Percentiles rank a stretch among this genome's conserved stretches.
Evolutionary conservation across 2,888 invertebrate genomes (phyloP).

Genomic region (Cephonodes hylas): DNA sequence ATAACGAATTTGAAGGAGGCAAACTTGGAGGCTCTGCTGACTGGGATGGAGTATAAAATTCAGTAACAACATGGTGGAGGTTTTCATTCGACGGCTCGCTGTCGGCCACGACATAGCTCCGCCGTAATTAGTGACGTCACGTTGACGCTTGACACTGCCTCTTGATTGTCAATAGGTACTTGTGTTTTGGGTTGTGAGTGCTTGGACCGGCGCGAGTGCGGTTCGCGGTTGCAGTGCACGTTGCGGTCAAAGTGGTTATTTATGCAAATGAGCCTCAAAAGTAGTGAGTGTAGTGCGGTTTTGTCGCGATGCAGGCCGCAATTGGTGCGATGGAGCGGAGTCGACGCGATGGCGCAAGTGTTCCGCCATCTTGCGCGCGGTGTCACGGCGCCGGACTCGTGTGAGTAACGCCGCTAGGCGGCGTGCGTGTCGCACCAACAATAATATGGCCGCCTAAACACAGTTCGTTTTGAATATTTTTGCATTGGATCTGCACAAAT

Average conservation of each 20-base stretch:
- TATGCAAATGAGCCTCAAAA: conserved; percentile 51
- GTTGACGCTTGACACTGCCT: conserved; percentile 10
- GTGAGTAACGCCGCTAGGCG: conserved; percentile 68
- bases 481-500: conserved; percentile 52
- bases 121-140: conserved; percentile 57
- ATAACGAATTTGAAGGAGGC: conserved; percentile 83
- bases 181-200: neutral
- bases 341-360: conserved; percentile 35
- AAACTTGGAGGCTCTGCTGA: conserved; percentile 81
- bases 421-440: conserved; percentile 67
- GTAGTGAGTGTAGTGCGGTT: conserved; percentile 48
- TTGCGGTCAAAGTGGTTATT: conserved; percentile 29
- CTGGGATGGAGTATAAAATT: conserved; percentile 82
- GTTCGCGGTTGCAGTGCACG: conserved; percentile 25
- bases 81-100: conserved; percentile 79
- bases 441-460: conserved; percentile 63
- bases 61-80: conserved; percentile 81
- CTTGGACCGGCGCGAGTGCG: conserved; percentile 15
- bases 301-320: conserved; percentile 43
- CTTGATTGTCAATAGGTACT: neutral
- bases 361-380: conserved; percentile 68
- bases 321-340: conserved; percentile 39
- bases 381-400: conserved; percentile 44
- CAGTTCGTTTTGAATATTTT: conserved; percentile 70
- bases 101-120: conserved; percentile 79